These are phyloP conservation scores for Eurosta solidaginis DNA, from an alignment of 1,140 invertebrate species.

Conservation along the genomic window DNA sequence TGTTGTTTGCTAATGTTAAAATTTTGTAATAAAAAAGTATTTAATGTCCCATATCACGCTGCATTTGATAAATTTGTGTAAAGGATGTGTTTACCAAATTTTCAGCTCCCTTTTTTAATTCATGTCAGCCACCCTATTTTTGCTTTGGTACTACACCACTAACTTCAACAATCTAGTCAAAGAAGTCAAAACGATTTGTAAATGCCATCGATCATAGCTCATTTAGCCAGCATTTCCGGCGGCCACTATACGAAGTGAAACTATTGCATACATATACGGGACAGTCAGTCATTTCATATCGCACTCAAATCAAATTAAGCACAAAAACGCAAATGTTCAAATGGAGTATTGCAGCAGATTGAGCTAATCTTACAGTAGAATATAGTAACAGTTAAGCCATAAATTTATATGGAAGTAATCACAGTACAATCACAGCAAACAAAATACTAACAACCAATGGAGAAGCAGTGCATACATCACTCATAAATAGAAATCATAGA, in stretches of 20 bases:
- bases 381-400: not conserved
- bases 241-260: not conserved
- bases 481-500: not conserved
- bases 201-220: conserved; percentile 2
- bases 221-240: conserved; percentile 13
- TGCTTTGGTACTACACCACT: not conserved
- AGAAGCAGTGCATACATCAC: not conserved
- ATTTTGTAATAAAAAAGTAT: too few relatives aligned
- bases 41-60: too few relatives aligned
- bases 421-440: not conserved
- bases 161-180: not conserved
- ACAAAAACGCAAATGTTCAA: not conserved
- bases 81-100: too few relatives aligned
- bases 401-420: not conserved
- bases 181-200: not conserved
- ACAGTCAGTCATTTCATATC: not conserved
- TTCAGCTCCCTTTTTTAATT: not conserved
- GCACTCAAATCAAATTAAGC: conserved; percentile 18
- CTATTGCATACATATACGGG: too few relatives aligned
- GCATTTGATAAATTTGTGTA: too few relatives aligned
- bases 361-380: not conserved
- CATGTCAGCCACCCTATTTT: not conserved
- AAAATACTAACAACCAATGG: not conserved
- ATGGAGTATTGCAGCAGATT: not conserved
- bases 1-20: too few relatives aligned